Evolutionary conservation across 2,797 vertebrate species (phyloP).

Genomic region (Semaprochilodus insignis): DNA sequence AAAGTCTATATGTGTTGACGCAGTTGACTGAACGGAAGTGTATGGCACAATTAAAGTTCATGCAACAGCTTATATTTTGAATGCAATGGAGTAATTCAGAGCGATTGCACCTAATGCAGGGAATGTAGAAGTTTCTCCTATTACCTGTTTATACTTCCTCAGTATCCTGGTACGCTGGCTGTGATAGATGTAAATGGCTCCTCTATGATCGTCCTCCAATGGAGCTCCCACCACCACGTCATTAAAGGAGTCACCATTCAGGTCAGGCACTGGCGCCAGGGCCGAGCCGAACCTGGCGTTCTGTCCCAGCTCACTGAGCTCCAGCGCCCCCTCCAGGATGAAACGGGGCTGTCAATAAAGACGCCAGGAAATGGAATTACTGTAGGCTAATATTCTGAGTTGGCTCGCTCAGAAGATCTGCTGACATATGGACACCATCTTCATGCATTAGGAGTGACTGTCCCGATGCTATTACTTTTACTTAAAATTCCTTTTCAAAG

Average conservation of each 20-base stretch:
- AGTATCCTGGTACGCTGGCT: slow-evolving; percentile 83
- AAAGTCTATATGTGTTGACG: too few relatives aligned
- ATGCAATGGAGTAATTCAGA: background rate
- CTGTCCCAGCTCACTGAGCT: slow-evolving; percentile 88
- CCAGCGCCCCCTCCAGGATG: slow-evolving; percentile 82
- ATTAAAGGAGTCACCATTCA: slow-evolving; percentile 93
- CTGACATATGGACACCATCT: background rate
- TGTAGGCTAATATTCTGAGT: background rate
- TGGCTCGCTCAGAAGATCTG: background rate
- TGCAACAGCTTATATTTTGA: background rate
- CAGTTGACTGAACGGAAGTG: too few relatives aligned
- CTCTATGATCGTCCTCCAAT: slow-evolving; percentile 89
- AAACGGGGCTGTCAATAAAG: slow-evolving; percentile 70
- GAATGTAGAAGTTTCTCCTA: background rate
- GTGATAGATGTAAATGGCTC: slow-evolving; percentile 92
- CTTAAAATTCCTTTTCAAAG: slow-evolving; percentile 54
- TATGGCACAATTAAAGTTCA: too few relatives aligned
- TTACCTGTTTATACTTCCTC: slow-evolving; percentile 92
- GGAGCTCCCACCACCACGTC: slow-evolving; percentile 94
- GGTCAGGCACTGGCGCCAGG: slow-evolving; percentile 88
- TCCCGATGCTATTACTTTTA: slow-evolving; percentile 59
- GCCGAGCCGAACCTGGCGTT: slow-evolving; percentile 94
- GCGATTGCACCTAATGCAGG: background rate
- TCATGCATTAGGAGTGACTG: background rate
- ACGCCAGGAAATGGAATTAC: background rate